phyloP scores from a whole-genome alignment of 2,888 invertebrate genomes.

The Thecocarcelia acutangulata region DNA sequence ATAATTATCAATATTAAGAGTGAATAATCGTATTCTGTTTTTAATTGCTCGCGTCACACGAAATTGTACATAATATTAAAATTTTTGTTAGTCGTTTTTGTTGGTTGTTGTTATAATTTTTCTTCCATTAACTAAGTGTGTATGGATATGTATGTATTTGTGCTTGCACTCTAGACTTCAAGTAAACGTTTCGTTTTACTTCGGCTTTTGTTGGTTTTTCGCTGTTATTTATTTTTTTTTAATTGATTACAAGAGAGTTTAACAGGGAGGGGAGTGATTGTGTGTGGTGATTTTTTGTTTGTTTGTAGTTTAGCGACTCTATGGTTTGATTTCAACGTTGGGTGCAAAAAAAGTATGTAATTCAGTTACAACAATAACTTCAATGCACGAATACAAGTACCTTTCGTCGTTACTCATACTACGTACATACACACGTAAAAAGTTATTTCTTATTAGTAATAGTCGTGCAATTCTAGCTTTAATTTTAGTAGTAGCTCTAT shows the following conservation, averaged over 20 bases:
- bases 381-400: neutral
- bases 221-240: neutral
- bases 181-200: constrained; percentile 44
- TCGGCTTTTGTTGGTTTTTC: constrained; percentile 25
- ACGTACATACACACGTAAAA: no score
- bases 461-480: neutral
- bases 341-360: constrained; percentile 3
- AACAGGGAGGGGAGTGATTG: constrained; percentile 5
- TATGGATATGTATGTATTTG: neutral
- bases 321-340: constrained; percentile 27
- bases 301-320: constrained; percentile 31
- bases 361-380: neutral
- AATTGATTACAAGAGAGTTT: constrained; percentile 4
- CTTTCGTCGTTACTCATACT: no score
- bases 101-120: neutral
- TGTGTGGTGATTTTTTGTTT: constrained; percentile 1
- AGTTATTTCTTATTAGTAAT: no score
- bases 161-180: constrained; percentile 1
- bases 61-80: no score
- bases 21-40: no score
- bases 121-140: neutral
- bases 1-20: no score
- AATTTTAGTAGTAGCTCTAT: constrained; percentile 32
- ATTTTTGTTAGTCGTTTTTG: neutral
- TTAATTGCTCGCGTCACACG: no score